Evolutionary conservation across 2,113 vertebrate genomes (phyloP), one percentile per base, ranked within the genome.

Genomic region (Crypturellus undulatus): DNA sequence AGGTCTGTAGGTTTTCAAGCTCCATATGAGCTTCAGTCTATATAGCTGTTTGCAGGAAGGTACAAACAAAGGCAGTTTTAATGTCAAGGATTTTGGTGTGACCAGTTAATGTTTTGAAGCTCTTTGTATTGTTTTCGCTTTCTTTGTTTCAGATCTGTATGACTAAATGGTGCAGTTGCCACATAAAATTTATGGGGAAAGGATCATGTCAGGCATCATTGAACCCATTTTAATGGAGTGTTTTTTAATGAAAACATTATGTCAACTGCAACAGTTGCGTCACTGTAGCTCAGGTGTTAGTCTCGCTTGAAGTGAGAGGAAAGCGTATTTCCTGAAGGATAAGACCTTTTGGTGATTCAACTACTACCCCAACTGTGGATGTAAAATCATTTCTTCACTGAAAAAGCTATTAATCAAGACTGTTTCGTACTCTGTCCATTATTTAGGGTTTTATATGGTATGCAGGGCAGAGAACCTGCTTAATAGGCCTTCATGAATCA

Each of bases 361-460:
- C 79, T 81, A 47, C 26, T 45, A 51, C 65, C 8, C 12, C 71
- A 38, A 28, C 34, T 45, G 34, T 12, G 36, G 51, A 56, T 86
- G 6, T 54, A 30, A 83, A 82, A 71, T 45, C 0, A 45, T 47
- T 79, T 72, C 5, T 76, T 28, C 30, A 40, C 3, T 76, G 43
- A 9, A 76, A 84, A 81, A 52, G 3, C 32, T 75, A 42, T 88
- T 51, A 62, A 67, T 51, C 42, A 34, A 12, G 28, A 17, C 43
- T 45, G 17, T 4, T 90, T 92, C 63, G 17, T n/a, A 4, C 3
- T 5, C 0, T 26, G 8, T 32, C n/a, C 5, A 2, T 47, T 51
- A 40, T 62, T 72, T 59, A 79, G 70, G 73, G 58, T 7, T 18
- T 14, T 52, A 26, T 11, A 25, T 32, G 36, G 12, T 21, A 15